Conservation (phyloP, 2,797 vertebrate genomes). For the Thaleichthys pacificus region DNA sequence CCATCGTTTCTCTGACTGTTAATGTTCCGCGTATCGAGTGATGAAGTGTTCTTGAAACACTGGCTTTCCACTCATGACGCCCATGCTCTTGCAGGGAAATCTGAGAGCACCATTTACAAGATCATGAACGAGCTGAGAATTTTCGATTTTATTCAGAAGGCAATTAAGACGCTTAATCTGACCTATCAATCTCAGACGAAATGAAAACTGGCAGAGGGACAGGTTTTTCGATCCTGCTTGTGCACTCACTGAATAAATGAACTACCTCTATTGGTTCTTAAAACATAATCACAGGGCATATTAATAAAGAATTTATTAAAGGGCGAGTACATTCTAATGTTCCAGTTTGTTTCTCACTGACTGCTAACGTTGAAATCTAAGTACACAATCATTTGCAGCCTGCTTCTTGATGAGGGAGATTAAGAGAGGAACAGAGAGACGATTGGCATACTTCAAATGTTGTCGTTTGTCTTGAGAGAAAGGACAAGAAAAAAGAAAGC, state of each 20-base stretch:
- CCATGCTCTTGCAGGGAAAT: too few relatives aligned
- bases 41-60: too few relatives aligned
- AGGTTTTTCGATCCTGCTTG: constrained; percentile 27
- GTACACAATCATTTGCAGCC: too few relatives aligned
- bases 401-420: neutral
- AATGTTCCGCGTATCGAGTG: too few relatives aligned
- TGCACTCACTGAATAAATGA: constrained; percentile 29
- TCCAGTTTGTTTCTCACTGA: constrained; percentile 4
- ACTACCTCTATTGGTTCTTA: constrained; percentile 37
- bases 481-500: constrained; percentile 41
- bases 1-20: too few relatives aligned
- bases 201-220: constrained; percentile 3
- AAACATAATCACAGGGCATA: constrained; percentile 43
- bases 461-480: constrained; percentile 45
- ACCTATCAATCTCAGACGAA: constrained; percentile 31
- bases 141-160: neutral
- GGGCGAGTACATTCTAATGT: constrained; percentile 54
- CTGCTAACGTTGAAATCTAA: neutral
- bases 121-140: neutral
- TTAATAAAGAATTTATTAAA: constrained; percentile 52
- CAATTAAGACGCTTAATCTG: constrained; percentile 24
- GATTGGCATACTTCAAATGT: constrained; percentile 18
- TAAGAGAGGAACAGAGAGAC: neutral
- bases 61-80: too few relatives aligned
- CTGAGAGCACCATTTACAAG: neutral